Conservation (phyloP, 2,888 invertebrate species). For the Agrilus biguttatus region DNA sequence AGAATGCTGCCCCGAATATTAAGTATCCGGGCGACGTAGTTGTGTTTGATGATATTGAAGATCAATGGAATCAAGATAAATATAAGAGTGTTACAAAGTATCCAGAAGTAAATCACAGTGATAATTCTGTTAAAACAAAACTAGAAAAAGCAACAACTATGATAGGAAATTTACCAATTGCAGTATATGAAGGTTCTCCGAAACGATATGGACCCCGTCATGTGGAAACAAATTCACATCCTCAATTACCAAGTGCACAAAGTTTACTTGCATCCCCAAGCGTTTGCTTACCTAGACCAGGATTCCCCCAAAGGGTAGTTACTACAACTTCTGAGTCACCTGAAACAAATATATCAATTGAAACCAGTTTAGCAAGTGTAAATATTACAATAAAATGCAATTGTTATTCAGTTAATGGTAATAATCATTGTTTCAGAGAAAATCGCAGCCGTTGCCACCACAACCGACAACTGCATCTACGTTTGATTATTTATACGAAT, state of each 20-base stretch:
- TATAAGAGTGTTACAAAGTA: slow-evolving; percentile 13
- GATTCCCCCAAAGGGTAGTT: slow-evolving; percentile 63
- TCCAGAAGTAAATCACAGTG: slow-evolving; percentile 19
- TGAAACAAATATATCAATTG: too few species aligned
- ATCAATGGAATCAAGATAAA: slow-evolving; percentile 58
- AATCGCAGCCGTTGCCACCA: slow-evolving; percentile 6
- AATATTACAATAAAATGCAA: too few species aligned
- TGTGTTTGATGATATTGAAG: slow-evolving; percentile 75
- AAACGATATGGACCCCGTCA: slow-evolving; percentile 63
- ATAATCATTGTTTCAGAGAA: too few species aligned
- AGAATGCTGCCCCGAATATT: slow-evolving; percentile 42
- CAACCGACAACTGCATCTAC: slow-evolving; percentile 21
- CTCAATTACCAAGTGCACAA: slow-evolving; percentile 41
- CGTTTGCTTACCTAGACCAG: slow-evolving; percentile 66
- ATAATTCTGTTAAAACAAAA: slow-evolving; percentile 16
- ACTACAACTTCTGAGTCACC: slow-evolving; percentile 16
- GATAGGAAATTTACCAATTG: slow-evolving; percentile 77
- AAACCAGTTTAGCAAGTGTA: too few species aligned
- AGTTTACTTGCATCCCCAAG: slow-evolving; percentile 47
- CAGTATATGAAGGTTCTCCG: slow-evolving; percentile 85
- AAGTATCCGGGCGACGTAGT: slow-evolving; percentile 62
- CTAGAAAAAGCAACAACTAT: slow-evolving; percentile 43
- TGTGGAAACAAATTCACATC: slow-evolving; percentile 30
- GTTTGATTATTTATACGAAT: slow-evolving; percentile 82
- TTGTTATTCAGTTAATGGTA: too few species aligned